Base-by-base conservation (phyloP, 2,888 invertebrate species). In the Microctonus aethiopoides region DNA sequence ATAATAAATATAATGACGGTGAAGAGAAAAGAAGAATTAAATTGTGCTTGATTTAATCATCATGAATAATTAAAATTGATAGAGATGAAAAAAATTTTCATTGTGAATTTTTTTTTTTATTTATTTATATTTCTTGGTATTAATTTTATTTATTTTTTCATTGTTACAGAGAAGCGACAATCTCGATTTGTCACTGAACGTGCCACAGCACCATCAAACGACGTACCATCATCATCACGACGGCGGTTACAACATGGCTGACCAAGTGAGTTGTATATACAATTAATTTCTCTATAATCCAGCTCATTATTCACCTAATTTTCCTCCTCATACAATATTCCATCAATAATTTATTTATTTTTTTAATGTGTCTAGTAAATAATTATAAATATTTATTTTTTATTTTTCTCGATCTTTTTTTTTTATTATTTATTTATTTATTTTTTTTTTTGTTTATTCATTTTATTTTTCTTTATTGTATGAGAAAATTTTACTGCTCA, bases 161-260 rank as follows among this genome's bases (percentile, higher is more conserved):
- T 87, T 88, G 87, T 92, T 92, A 70, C 91, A 93, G 93, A 90
- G 92, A 89, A 91, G 91, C 87, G 93, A 93, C 90, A 92, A 91
- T 87, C 89, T 93, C 84, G 92, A 93, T 85, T 89, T 92, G 84
- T 91, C 92, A 79, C 88, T 92, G 86, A 91, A 91, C 87, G 91
- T 91, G 85, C 90, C 91, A 81, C 92, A 92, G 84, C 87, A 87
- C 74, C 81, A 84, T 72, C 82, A 81, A 66, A 75, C 79, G 60
- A 89, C 90, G 85, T 89, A 89, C 81, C 89, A 91, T 81, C 90
- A 91, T 87, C 89, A 91, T 81, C 90, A 91, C 87, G 85, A 83
- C 80, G 91, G 91, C 89, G 89, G 91, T 80, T 93, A 92, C 91
- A 91, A 90, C 87, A 92, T 92, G 92, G 91, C 91, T 86, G 93